phyloP scores from a whole-genome alignment of 2,797 vertebrate genomes.

The Poeciliopsis paucimaculata region DNA sequence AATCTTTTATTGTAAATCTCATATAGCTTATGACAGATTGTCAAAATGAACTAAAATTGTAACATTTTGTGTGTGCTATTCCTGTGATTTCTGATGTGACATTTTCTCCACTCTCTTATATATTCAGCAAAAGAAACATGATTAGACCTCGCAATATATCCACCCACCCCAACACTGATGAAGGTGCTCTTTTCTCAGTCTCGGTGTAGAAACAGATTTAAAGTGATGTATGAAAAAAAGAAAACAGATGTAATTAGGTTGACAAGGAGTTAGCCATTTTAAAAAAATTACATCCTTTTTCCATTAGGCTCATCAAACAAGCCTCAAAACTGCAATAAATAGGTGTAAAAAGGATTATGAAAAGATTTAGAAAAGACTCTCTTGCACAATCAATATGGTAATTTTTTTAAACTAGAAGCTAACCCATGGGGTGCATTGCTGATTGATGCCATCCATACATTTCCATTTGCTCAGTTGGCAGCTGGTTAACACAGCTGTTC shows the following conservation, averaged over 20 bases:
- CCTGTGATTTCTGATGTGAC: neutral
- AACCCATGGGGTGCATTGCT: conserved; percentile 15
- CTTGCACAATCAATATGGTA: conserved; percentile 36
- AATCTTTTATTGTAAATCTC: conserved; percentile 3
- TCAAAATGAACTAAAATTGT: neutral
- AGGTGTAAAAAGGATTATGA: conserved; percentile 1
- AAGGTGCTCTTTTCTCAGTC: conserved; percentile 13
- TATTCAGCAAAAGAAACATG: conserved; percentile 5
- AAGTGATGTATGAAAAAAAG: neutral
- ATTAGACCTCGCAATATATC: conserved; percentile 4
- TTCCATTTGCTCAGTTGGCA: conserved; percentile 2
- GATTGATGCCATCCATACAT: conserved; percentile 28
- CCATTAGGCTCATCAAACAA: conserved; percentile 5
- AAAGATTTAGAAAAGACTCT: conserved; percentile 21
- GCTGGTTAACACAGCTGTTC: conserved; percentile 10
- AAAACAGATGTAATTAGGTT: conserved; percentile 11
- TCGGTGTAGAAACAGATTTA: neutral
- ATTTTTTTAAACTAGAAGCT: conserved; percentile 26
- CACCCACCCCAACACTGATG: neutral
- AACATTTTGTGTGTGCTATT: neutral
- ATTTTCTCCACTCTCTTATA: neutral
- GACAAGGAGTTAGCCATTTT: neutral
- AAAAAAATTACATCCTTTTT: neutral
- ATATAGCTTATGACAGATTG: neutral
- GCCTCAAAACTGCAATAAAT: conserved; percentile 12